phyloP scores from a whole-genome alignment of 2,888 invertebrate genomes.

The Netelia virgata region DNA sequence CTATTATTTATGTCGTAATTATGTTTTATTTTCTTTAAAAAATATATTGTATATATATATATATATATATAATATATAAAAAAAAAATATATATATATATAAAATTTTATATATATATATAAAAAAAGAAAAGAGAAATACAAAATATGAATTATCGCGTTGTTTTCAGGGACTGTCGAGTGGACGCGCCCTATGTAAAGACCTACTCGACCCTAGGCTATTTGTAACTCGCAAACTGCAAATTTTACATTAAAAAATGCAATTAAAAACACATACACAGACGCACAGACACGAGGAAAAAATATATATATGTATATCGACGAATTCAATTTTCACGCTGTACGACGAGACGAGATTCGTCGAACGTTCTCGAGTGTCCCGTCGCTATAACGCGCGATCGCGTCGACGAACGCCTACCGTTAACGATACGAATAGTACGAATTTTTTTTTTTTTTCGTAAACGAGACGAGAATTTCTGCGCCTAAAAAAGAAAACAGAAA shows the following conservation, averaged over 20 bases:
- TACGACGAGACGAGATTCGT: constrained; percentile 45
- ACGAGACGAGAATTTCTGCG: not conserved
- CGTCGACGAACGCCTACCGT: constrained; percentile 30
- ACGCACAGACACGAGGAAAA: not conserved
- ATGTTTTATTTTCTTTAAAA: no score
- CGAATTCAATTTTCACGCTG: constrained; percentile 74
- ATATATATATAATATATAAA: no score
- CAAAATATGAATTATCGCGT: not conserved
- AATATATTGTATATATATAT: no score
- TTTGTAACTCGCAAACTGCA: constrained; percentile 87
- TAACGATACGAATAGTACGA: constrained; percentile 27
- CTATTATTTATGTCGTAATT: constrained; percentile 58
- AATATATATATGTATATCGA: constrained; percentile 69
- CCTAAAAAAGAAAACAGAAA: constrained; percentile 15
- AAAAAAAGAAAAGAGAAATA: constrained; percentile 7
- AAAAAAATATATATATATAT: no score
- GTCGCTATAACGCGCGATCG: constrained; percentile 44
- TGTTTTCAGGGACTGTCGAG: constrained; percentile 93
- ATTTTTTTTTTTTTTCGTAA: constrained; percentile 37
- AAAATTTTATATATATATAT: no score
- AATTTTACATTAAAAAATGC: constrained; percentile 56
- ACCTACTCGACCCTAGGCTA: constrained; percentile 97
- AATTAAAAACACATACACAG: not conserved
- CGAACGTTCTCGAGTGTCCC: constrained; percentile 74
- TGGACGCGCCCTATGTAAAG: constrained; percentile 96